These are phyloP conservation scores for Lepidothrix coronata DNA, from an alignment of 2,113 vertebrate species.

Conservation along the genomic window DNA sequence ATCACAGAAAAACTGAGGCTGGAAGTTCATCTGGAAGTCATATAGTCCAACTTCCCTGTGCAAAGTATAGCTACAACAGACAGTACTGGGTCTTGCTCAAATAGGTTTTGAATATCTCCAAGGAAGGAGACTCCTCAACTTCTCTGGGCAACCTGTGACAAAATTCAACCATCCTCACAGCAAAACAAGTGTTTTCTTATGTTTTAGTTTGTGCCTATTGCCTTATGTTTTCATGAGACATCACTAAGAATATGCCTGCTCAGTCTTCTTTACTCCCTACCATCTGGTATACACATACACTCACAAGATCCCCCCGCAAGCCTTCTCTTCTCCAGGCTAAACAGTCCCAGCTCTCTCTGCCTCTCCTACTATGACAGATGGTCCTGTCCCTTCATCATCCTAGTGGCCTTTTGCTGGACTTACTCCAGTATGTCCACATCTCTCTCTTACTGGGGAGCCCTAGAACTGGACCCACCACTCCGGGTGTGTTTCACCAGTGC, in stretches of 20 bases:
- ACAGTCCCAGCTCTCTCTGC: neutral
- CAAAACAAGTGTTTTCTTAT: neutral
- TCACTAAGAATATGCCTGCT: neutral
- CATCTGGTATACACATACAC: neutral
- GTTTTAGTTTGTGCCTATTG: neutral
- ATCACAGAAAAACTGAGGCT: neutral
- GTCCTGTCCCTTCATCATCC: neutral
- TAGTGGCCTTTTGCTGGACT: neutral
- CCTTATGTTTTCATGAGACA: neutral
- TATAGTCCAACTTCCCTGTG: neutral
- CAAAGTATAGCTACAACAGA: neutral
- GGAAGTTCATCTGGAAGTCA: neutral
- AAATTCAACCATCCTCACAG: neutral
- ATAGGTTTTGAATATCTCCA: neutral
- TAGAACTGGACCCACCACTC: neutral
- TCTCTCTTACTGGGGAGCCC: neutral
- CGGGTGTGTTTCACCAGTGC: neutral
- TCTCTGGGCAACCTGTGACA: neutral
- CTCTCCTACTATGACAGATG: neutral
- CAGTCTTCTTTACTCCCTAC: neutral
- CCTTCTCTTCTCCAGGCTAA: conserved; percentile 4
- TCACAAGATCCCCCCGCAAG: neutral
- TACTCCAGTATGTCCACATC: neutral
- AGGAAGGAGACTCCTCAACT: neutral
- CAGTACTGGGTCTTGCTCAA: neutral